A percentile compares a stretch with the other conserved stretches of the same genome.
Conservation (phyloP, 2,888 invertebrate species). For the Synergus gifuensis region DNA sequence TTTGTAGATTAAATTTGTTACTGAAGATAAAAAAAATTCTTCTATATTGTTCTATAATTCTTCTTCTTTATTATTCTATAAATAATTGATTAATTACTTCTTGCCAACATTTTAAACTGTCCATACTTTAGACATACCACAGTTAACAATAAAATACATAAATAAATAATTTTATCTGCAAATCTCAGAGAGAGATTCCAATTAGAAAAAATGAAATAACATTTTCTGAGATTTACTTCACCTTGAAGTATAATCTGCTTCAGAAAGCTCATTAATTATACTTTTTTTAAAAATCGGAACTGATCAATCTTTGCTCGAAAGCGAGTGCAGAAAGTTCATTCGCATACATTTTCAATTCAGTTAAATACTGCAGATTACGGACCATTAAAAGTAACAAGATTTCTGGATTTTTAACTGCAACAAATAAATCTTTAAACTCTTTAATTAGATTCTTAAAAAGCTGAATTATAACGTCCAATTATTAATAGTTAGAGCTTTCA, state of each 20-base stretch:
- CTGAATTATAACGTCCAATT: not conserved
- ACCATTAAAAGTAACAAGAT: not conserved
- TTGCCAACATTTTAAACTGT: too few species aligned
- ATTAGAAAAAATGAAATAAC: not conserved
- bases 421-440: not conserved
- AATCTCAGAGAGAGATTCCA: too few species aligned
- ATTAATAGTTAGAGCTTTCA: not conserved
- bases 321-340: conserved; percentile 12
- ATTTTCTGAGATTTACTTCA: not conserved
- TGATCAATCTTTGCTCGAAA: conserved; percentile 12
- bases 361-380: not conserved
- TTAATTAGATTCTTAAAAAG: not conserved
- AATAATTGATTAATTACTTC: not conserved
- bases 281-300: not conserved
- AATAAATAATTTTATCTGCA: too few species aligned
- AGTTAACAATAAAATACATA: too few species aligned
- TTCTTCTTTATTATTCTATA: not conserved
- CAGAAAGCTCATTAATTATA: not conserved
- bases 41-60: not conserved
- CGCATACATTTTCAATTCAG: conserved; percentile 32
- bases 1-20: not conserved
- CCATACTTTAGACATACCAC: too few species aligned
- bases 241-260: not conserved
- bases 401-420: not conserved
- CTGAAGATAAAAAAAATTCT: not conserved